Conservation (phyloP, 2,113 vertebrate genomes). For the Nestor notabilis region DNA sequence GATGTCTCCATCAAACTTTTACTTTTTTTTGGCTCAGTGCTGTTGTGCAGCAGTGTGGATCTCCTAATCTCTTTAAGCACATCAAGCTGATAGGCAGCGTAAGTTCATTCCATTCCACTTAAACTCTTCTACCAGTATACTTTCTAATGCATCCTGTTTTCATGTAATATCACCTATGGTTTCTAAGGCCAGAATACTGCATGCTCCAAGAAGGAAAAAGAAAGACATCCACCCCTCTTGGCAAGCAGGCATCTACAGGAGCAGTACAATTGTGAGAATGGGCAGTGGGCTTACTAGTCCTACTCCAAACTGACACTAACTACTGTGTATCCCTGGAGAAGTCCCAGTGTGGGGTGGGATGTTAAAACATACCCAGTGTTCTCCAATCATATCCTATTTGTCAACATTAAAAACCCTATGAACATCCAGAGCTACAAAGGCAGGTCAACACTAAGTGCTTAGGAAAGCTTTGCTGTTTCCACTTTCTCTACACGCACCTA, state of each 20-base stretch:
- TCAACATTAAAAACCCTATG: background rate
- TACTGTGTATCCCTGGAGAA: background rate
- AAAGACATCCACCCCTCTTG: background rate
- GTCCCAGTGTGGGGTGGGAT: background rate
- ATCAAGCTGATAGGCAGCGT: background rate
- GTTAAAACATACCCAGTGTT: background rate
- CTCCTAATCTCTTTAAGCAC: background rate
- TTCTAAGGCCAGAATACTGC: background rate
- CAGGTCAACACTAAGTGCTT: background rate
- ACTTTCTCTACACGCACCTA: background rate
- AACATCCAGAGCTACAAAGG: background rate
- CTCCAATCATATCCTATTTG: background rate
- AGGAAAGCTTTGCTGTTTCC: background rate
- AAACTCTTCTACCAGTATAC: background rate
- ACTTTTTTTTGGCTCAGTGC: background rate
- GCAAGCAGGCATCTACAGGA: background rate
- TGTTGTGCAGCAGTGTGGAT: background rate
- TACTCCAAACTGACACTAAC: background rate
- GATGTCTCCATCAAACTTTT: background rate
- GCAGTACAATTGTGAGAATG: background rate
- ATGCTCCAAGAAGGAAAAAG: background rate
- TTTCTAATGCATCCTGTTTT: background rate
- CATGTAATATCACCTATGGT: background rate
- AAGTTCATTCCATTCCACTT: background rate
- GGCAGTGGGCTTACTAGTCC: background rate